Conservation (phyloP, 2,888 invertebrate species). For the Ophonus ardosiacus region DNA sequence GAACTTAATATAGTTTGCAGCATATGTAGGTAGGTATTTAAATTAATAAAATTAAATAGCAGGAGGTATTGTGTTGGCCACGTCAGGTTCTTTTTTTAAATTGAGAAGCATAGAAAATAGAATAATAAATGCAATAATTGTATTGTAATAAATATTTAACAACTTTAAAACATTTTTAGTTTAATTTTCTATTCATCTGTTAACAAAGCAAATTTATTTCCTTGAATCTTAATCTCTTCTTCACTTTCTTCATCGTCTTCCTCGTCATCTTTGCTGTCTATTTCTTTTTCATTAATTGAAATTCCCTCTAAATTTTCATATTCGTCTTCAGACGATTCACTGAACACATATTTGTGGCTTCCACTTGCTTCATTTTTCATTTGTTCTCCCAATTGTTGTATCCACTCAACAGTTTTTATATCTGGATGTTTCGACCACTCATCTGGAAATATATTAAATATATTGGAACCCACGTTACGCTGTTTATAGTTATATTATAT, state of each 20-base stretch:
- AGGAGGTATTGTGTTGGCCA: too few species aligned
- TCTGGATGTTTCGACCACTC: conserved; percentile 81
- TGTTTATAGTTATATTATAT: too few species aligned
- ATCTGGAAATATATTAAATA: conserved; percentile 75
- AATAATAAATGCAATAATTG: not conserved
- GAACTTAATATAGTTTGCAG: too few species aligned
- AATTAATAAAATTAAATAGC: too few species aligned
- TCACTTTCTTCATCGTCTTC: conserved; percentile 33
- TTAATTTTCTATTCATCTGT: conserved; percentile 23
- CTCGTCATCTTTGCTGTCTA: conserved; percentile 71
- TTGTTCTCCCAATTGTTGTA: conserved; percentile 79
- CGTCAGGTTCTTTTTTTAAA: not conserved
- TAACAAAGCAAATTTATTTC: conserved; percentile 67
- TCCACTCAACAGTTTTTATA: conserved; percentile 81
- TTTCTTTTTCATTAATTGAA: conserved; percentile 60
- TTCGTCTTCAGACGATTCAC: conserved; percentile 69
- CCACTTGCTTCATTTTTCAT: conserved; percentile 67
- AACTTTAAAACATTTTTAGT: not conserved
- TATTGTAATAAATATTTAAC: not conserved
- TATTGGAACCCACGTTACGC: not conserved
- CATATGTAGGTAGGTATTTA: too few species aligned
- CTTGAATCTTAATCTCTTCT: conserved; percentile 2
- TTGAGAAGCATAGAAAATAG: not conserved
- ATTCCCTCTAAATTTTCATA: conserved; percentile 36
- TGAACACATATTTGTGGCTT: conserved; percentile 65